Conservation (phyloP, 2,797 vertebrate species). For the Rhinophrynus dorsalis region DNA sequence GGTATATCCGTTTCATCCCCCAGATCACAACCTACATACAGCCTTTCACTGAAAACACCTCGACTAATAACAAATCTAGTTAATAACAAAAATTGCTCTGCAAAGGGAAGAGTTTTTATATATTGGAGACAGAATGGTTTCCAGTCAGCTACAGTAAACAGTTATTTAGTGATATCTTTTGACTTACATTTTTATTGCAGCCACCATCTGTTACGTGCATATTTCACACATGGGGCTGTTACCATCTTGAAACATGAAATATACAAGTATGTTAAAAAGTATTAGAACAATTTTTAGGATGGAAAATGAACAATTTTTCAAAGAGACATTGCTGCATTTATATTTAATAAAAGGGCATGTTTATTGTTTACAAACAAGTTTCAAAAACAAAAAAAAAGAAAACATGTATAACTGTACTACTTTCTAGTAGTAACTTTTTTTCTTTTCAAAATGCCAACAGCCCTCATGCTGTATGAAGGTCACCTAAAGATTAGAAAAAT, state of each 20-base stretch:
- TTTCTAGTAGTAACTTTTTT: conserved; percentile 64
- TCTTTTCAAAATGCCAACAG: conserved; percentile 81
- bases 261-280: not conserved
- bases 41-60: not conserved
- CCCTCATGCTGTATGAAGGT: conserved; percentile 78
- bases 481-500: conserved; percentile 72
- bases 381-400: conserved; percentile 79
- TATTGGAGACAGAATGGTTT: no score
- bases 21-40: no score
- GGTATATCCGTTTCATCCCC: no score
- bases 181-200: conserved; percentile 18
- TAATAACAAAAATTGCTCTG: not conserved
- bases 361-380: conserved; percentile 83
- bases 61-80: not conserved
- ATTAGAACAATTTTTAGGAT: conserved; percentile 54
- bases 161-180: no score
- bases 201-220: conserved; percentile 36
- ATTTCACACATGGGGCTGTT: conserved; percentile 61
- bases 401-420: conserved; percentile 66
- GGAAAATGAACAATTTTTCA: conserved; percentile 68
- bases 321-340: conserved; percentile 82
- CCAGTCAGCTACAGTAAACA: no score
- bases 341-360: conserved; percentile 79
- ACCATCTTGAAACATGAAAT: conserved; percentile 64
- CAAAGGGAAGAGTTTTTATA: not conserved